Evolutionary conservation across 2,888 invertebrate genomes (phyloP).

Genomic region (Melieria crassipennis): DNA sequence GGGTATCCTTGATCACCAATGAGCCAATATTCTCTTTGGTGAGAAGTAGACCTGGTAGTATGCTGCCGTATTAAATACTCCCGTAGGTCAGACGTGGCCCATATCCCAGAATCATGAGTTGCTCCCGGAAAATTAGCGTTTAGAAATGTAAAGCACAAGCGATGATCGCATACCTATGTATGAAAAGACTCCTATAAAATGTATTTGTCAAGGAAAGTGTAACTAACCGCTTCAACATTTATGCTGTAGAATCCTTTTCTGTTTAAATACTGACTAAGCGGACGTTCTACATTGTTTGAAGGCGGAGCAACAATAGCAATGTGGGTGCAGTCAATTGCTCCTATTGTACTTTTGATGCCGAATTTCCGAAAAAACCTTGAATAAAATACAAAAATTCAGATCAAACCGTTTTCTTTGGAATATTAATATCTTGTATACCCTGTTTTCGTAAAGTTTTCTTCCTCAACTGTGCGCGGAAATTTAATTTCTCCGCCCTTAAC

Average conservation of each 20-base stretch:
- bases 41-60: no score
- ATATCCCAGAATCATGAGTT: no score
- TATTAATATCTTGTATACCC: slow-evolving; percentile 4
- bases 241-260: neutral
- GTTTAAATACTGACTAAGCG: neutral
- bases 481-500: slow-evolving; percentile 10
- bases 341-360: slow-evolving; percentile 19
- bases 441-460: slow-evolving; percentile 5
- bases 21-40: no score
- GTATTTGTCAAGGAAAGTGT: neutral
- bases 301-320: slow-evolving; percentile 25
- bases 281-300: slow-evolving; percentile 13
- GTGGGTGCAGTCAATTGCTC: slow-evolving; percentile 30
- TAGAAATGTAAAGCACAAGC: no score
- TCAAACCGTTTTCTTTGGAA: slow-evolving; percentile 6
- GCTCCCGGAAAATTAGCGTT: no score
- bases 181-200: neutral
- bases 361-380: slow-evolving; percentile 16
- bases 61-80: no score
- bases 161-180: neutral
- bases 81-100: no score
- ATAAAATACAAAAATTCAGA: slow-evolving; percentile 4
- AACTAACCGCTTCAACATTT: slow-evolving; percentile 10
- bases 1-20: no score
- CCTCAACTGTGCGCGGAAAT: slow-evolving; percentile 10